Evolutionary conservation across 2,797 vertebrate species (phyloP).

Genomic region (Chanos chanos): DNA sequence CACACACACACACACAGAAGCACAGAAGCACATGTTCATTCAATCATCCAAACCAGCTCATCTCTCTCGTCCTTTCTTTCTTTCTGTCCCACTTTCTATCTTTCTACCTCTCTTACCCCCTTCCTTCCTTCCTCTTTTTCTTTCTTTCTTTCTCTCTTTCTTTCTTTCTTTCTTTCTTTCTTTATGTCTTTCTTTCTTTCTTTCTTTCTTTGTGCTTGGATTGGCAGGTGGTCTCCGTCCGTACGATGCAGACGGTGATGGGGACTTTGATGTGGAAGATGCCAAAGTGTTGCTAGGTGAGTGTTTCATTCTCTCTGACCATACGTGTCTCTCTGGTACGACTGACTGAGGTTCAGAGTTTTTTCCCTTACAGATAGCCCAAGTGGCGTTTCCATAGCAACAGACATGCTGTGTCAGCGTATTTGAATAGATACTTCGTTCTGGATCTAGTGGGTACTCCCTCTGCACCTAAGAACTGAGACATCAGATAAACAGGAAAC

Average conservation of each 20-base stretch:
- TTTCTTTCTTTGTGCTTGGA: neutral
- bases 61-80: no score
- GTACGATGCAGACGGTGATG: slow-evolving; percentile 91
- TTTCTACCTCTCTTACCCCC: no score
- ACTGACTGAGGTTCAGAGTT: slow-evolving; percentile 23
- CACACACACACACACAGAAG: no score
- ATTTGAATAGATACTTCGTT: neutral
- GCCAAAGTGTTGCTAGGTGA: slow-evolving; percentile 94
- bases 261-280: slow-evolving; percentile 94
- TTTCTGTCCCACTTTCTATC: no score
- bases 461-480: neutral
- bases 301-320: slow-evolving; percentile 51
- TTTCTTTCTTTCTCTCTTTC: neutral
- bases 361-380: neutral
- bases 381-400: neutral
- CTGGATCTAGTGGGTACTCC: neutral
- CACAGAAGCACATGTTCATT: no score
- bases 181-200: neutral
- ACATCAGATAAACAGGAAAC: neutral
- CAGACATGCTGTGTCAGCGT: neutral
- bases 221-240: neutral
- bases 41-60: no score
- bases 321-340: neutral
- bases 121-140: neutral
- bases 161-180: neutral